Evolutionary conservation across 2,797 vertebrate genomes (phyloP).

Genomic region (Lithobates sylvaticus): DNA sequence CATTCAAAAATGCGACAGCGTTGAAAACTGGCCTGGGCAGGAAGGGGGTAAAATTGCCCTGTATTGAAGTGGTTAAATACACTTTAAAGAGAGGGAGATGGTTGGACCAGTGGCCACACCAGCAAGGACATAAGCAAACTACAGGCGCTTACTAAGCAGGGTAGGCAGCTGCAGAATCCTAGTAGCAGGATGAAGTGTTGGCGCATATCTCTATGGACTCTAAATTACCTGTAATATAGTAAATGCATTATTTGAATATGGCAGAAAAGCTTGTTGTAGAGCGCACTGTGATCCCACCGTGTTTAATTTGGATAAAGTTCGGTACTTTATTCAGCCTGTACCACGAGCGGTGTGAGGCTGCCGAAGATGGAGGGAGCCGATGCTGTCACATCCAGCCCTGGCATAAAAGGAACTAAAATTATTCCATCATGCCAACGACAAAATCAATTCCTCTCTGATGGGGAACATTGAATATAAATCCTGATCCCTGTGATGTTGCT

Average conservation of each 20-base stretch:
- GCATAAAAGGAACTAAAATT: slow-evolving; percentile 50
- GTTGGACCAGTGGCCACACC: too few species aligned
- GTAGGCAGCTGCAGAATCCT: too few species aligned
- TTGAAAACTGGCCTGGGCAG: too few species aligned
- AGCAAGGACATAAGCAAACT: too few species aligned
- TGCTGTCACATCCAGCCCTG: slow-evolving; percentile 38
- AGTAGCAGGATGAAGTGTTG: too few species aligned
- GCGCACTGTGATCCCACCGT: slow-evolving; percentile 11
- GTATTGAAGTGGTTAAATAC: too few species aligned
- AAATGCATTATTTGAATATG: not conserved
- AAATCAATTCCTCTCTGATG: slow-evolving; percentile 57
- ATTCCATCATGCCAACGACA: slow-evolving; percentile 55
- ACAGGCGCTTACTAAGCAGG: too few species aligned
- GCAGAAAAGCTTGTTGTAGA: not conserved
- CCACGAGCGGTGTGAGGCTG: slow-evolving; percentile 5
- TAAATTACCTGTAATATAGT: not conserved
- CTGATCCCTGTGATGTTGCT: slow-evolving; percentile 47
- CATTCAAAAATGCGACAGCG: too few species aligned
- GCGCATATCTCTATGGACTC: not conserved
- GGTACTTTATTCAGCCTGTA: slow-evolving; percentile 26
- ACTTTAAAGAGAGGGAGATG: too few species aligned
- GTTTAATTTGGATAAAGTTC: slow-evolving; percentile 42
- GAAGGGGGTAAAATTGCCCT: too few species aligned
- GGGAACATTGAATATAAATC: slow-evolving; percentile 57
- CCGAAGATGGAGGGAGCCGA: slow-evolving; percentile 30